Conservation (phyloP, 2,888 invertebrate genomes). For the Vandiemenella viatica region DNA sequence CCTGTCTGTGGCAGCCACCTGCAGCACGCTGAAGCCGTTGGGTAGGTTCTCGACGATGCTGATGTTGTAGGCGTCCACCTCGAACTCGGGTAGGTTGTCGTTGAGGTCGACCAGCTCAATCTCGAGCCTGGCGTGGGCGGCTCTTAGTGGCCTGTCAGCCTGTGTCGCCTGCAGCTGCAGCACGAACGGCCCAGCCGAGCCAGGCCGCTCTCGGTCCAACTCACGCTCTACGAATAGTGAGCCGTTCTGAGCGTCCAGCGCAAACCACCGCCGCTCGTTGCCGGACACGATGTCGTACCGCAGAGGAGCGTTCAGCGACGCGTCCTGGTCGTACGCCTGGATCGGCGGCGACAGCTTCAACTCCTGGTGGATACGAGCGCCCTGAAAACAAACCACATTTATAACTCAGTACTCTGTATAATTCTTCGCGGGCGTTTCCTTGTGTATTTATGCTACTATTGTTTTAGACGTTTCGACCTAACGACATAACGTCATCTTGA, state of each 20-base stretch:
- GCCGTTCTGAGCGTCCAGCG: constrained; percentile 57
- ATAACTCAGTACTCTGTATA: no score
- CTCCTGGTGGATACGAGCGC: constrained; percentile 52
- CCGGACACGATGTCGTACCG: constrained; percentile 68
- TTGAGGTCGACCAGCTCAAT: constrained; percentile 62
- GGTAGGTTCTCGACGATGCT: constrained; percentile 85
- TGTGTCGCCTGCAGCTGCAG: constrained; percentile 46
- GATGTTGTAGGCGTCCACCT: constrained; percentile 78
- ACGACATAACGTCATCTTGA: no score
- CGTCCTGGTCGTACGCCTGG: constrained; percentile 64
- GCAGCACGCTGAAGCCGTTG: constrained; percentile 56
- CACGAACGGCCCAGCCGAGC: constrained; percentile 64
- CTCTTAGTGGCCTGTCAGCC: constrained; percentile 55
- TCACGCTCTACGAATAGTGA: constrained; percentile 61
- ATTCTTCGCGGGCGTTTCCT: no score
- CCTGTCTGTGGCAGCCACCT: constrained; percentile 61
- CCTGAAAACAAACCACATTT: no score
- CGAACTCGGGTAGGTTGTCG: constrained; percentile 75
- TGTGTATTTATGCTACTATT: no score
- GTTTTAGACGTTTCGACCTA: no score
- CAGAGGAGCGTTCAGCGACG: constrained; percentile 54
- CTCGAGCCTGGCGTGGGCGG: constrained; percentile 57
- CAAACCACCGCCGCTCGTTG: constrained; percentile 61
- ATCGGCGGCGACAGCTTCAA: constrained; percentile 56
- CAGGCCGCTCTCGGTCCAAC: constrained; percentile 51